Base-by-base conservation (phyloP, 2,888 invertebrate species). In the Spodoptera littoralis region DNA sequence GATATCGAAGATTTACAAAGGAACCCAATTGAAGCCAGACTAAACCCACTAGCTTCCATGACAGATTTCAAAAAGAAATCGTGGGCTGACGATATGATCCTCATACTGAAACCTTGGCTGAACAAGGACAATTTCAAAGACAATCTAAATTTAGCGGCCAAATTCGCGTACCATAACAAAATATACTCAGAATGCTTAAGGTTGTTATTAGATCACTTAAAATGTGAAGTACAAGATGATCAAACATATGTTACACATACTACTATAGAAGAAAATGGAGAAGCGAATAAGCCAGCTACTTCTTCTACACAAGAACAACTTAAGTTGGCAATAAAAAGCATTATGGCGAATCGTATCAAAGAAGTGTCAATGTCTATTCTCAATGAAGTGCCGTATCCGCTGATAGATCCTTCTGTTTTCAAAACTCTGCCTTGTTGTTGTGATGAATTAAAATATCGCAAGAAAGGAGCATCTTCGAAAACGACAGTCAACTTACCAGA, bases 141-240 rank as follows among this genome's bases (percentile, higher is more conserved):
- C 13, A 94, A 92, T 59, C 79, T 83, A 9, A 94, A 94, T 60
- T 89, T 94, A 89, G 88, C 90, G 8, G 93, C 94, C 1, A 94
- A 94, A 77, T 82, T 90, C 11, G 91, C 93, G 0, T 93, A 86
- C 64, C 92, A 93, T 64, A 90, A 84, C 60, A 79, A 88, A 70
- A 80, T 80, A 36, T 90, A 92, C 63, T 77, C 90, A 0, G 88
- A 92, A n/a, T 93, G 93, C 54, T 80, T 94, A 13, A 83, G 78
- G 68, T 82, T 87, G 24, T 76, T 90, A 24, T 77, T 94, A 27
- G 84, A 89, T n/a, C 88, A 89, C 64, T 71, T 93, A 5, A 91
- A 89, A 73, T 71, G 65, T n/a, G 65, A 63, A 11, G 70, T 82
- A 22, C 75, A 75, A 48, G 65, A 75, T 1, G 88, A 91, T 44